A percentile compares a stretch with the other conserved stretches of the same genome.
Evolutionary conservation across 2,113 vertebrate species (phyloP).

Genomic region (Gymnarchus niloticus): DNA sequence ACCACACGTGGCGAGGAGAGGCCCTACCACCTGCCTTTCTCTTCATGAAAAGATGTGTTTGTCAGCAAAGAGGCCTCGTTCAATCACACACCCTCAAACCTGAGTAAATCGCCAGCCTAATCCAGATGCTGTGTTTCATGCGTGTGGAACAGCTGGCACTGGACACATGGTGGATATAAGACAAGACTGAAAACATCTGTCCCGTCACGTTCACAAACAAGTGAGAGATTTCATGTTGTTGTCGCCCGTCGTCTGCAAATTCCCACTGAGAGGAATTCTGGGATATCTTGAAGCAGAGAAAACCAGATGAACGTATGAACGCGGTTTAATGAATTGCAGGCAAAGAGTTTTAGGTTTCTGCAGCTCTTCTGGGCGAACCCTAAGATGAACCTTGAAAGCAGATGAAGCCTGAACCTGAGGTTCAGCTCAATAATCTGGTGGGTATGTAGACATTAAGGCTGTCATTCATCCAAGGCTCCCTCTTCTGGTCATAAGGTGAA

Average conservation of each 20-base stretch:
- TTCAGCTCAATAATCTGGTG: no score
- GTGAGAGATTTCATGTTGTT: background rate
- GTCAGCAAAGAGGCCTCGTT: background rate
- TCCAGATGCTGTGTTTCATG: background rate
- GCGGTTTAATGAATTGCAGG: background rate
- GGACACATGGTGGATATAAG: background rate
- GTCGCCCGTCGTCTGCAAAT: background rate
- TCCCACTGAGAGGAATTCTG: background rate
- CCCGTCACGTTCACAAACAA: background rate
- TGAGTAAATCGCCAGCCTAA: background rate
- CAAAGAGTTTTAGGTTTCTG: background rate
- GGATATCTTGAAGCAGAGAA: background rate
- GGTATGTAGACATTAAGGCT: background rate
- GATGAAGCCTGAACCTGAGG: background rate
- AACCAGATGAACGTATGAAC: background rate
- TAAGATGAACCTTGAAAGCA: no score
- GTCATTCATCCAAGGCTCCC: background rate
- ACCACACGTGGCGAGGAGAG: background rate
- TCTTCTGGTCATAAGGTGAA: background rate
- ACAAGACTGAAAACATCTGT: background rate
- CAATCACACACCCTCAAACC: background rate
- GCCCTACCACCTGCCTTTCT: background rate
- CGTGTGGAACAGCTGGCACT: slow-evolving; percentile 5
- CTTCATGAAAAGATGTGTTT: background rate
- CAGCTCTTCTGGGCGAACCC: background rate